These are phyloP conservation scores for Stichopus horrens DNA, from an alignment of 53 echinoderm and acorn worm species.

Conservation along the genomic window DNA sequence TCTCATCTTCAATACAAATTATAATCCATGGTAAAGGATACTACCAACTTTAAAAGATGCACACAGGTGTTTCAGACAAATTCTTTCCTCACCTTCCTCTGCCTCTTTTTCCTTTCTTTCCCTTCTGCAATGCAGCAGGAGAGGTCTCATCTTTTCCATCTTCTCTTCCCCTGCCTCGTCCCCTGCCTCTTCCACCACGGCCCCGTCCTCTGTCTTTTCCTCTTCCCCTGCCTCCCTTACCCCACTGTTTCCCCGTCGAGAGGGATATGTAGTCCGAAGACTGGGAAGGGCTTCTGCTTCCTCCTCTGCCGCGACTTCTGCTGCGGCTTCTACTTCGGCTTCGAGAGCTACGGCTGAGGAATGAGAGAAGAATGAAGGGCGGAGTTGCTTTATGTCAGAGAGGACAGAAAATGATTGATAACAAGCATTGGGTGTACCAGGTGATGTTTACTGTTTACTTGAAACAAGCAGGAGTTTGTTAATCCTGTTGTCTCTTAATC, in stretches of 20 bases:
- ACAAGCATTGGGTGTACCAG: too few relatives aligned
- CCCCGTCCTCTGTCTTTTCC: constrained; percentile 63
- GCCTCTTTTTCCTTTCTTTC: constrained; percentile 64
- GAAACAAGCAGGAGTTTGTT: too few relatives aligned
- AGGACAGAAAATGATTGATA: too few relatives aligned
- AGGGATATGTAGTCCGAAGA: constrained; percentile 28
- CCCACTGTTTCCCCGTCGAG: neutral
- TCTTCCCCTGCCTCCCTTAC: constrained; percentile 35
- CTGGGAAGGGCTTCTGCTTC: constrained; percentile 35
- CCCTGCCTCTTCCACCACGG: constrained; percentile 73
- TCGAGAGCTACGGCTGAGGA: constrained; percentile 52
- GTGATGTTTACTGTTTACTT: too few relatives aligned
- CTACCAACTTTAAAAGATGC: too few relatives aligned
- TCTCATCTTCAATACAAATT: too few relatives aligned
- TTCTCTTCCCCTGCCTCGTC: constrained; percentile 64
- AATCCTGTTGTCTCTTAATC: too few relatives aligned
- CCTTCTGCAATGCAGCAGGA: constrained; percentile 51
- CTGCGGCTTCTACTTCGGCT: constrained; percentile 54
- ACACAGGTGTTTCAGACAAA: neutral
- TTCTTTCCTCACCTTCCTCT: constrained; percentile 42
- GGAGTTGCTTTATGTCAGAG: too few relatives aligned
- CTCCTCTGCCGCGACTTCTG: constrained; percentile 39
- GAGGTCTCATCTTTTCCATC: constrained; percentile 34
- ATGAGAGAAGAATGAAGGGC: neutral
- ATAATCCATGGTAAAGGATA: too few relatives aligned